A percentile compares a stretch with the other conserved stretches of the same genome.
Evolutionary conservation across 1,140 invertebrate species (phyloP).

Genomic region (Araneus ventricosus): DNA sequence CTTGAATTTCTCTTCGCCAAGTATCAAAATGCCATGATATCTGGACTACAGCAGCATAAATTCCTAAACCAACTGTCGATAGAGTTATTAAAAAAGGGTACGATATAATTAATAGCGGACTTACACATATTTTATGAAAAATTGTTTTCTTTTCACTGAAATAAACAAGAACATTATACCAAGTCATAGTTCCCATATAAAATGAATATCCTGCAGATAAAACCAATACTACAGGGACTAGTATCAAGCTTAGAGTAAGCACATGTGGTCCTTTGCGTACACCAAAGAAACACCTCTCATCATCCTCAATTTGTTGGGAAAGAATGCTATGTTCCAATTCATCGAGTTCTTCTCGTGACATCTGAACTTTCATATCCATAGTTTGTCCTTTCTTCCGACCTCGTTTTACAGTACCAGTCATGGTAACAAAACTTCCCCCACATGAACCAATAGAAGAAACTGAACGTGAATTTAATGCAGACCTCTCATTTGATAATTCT

Average conservation of each 20-base stretch:
- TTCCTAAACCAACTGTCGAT: constrained; percentile 84
- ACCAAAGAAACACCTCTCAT: constrained; percentile 83
- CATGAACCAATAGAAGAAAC: constrained; percentile 71
- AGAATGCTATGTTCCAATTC: constrained; percentile 86
- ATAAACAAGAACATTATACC: constrained; percentile 88
- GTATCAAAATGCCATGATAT: constrained; percentile 85
- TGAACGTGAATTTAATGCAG: constrained; percentile 72
- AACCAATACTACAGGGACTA: constrained; percentile 85
- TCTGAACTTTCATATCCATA: constrained; percentile 86
- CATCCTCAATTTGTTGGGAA: constrained; percentile 82
- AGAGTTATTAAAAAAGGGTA: constrained; percentile 87
- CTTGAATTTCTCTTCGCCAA: constrained; percentile 86
- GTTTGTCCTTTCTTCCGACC: constrained; percentile 87
- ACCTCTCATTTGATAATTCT: constrained; percentile 65
- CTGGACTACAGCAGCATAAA: constrained; percentile 86
- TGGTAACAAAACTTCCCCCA: constrained; percentile 78
- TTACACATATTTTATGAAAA: constrained; percentile 82
- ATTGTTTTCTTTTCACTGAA: constrained; percentile 85
- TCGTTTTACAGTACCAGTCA: constrained; percentile 86
- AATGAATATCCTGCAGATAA: constrained; percentile 86
- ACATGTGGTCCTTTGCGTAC: constrained; percentile 85
- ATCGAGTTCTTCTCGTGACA: constrained; percentile 83
- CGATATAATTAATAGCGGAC: constrained; percentile 85
- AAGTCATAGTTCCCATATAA: constrained; percentile 87
- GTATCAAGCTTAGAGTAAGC: constrained; percentile 84